phyloP scores from a whole-genome alignment of 2,888 invertebrate genomes.

The Drosophila siamana region DNA sequence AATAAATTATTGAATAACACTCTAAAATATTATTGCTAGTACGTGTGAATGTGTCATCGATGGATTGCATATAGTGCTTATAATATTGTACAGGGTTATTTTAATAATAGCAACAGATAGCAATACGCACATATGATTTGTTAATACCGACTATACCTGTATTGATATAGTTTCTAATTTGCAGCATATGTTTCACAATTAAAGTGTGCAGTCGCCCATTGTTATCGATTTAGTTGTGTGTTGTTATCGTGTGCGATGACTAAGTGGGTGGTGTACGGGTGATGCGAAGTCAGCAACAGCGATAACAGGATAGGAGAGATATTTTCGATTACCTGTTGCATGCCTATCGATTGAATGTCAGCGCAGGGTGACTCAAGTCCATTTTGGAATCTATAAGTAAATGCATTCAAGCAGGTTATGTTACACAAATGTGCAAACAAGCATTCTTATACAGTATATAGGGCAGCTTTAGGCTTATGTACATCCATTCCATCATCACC shows the following conservation, averaged over 20 bases:
- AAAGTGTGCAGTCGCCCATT: conserved; percentile 22
- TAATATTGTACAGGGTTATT: conserved; percentile 19
- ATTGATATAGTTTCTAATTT: conserved; percentile 43
- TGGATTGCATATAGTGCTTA: conserved; percentile 13
- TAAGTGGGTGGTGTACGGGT: conserved; percentile 11
- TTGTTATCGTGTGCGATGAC: conserved; percentile 20
- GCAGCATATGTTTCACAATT: conserved; percentile 61
- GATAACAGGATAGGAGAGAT: conserved; percentile 9
- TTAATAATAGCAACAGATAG: conserved; percentile 42
- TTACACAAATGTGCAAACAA: conserved; percentile 1
- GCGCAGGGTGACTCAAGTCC: conserved; percentile 20
- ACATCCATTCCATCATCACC: conserved; percentile 41
- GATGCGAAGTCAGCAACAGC: conserved; percentile 8
- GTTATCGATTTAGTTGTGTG: conserved; percentile 32
- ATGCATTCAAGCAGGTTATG: conserved; percentile 21
- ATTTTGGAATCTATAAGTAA: conserved; percentile 7
- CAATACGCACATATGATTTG: conserved; percentile 11
- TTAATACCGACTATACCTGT: conserved; percentile 23
- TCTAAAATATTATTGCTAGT: conserved; percentile 39
- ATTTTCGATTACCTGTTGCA: conserved; percentile 42
- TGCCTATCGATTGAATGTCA: conserved; percentile 31
- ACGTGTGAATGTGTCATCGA: conserved; percentile 56
- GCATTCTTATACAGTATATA: background rate
- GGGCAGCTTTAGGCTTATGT: background rate
- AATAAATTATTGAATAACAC: conserved; percentile 40